Conservation (phyloP, 2,888 invertebrate genomes). For the Coremacera marginata region DNA sequence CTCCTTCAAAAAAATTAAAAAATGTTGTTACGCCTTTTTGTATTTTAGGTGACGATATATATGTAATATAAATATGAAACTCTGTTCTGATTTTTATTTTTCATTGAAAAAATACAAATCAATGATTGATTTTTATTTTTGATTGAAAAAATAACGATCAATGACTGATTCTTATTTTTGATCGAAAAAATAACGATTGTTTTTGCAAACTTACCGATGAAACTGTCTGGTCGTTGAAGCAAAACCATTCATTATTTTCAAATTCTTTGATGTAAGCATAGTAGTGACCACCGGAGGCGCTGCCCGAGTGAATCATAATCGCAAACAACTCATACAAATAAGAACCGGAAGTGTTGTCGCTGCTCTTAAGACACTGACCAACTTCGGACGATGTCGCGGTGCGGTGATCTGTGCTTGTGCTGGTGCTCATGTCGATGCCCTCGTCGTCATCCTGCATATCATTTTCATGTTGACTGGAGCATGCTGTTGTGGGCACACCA, state of each 20-base stretch:
- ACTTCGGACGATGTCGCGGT: slow-evolving; percentile 53
- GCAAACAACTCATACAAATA: slow-evolving; percentile 89
- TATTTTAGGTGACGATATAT: no score
- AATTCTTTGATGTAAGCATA: slow-evolving; percentile 91
- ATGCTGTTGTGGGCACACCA: slow-evolving; percentile 67
- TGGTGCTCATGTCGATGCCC: slow-evolving; percentile 76
- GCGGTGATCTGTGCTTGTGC: slow-evolving; percentile 68
- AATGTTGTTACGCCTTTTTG: no score
- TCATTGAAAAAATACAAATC: no score
- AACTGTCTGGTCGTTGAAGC: slow-evolving; percentile 90
- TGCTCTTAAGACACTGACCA: slow-evolving; percentile 58
- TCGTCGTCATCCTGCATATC: slow-evolving; percentile 76
- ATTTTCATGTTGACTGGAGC: slow-evolving; percentile 66
- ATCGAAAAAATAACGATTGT: no score
- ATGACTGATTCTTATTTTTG: no score
- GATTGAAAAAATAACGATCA: no score
- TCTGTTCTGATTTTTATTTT: no score
- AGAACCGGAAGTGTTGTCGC: slow-evolving; percentile 72
- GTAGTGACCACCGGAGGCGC: slow-evolving; percentile 91
- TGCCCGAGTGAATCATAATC: slow-evolving; percentile 93
- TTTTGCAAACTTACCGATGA: slow-evolving; percentile 73
- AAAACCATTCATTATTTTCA: slow-evolving; percentile 82
- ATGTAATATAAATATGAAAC: no score
- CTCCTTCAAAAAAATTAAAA: no score
- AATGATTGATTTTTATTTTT: no score